Base-by-base conservation (phyloP, 2,888 invertebrate genomes). In the Rhaphigaster nebulosa region DNA sequence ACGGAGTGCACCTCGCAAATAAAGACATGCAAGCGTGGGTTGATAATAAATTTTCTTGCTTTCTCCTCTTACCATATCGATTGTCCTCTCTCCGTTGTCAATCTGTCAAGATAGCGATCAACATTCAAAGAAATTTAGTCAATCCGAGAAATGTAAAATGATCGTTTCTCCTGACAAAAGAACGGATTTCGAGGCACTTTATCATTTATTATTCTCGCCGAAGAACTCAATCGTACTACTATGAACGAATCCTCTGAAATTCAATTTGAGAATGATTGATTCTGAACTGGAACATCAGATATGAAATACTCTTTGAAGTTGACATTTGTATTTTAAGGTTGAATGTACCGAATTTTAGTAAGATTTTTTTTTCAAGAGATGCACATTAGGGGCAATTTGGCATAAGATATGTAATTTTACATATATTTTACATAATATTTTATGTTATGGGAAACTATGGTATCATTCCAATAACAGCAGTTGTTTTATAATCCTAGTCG, bases 21-120 rank as follows among this genome's bases (percentile, higher is more conserved):
- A 38, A 76, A 76, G 70, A 76, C 20, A 76, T 84, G 41, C n/a
- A 8, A 1, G 45, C 84, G 84, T 84, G 84, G 84, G 84, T 50
- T 5, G 45, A 50, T 45, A 18, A 84, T 45, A 84, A 84, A 45
- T 84, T 50, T 84, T 3, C 45, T 13, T n/a, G 84, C 84, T 84
- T 84, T 84, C 84, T 84, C 84, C 84, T 50, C 45, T 84, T 84
- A 84, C 84, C 84, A 84, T 84, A 84, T 45, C 45, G n/a, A 50
- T 50, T 84, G 84, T 84, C 45, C 70, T 38, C 38, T 38, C 5
- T 4, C 70, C 70, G 20, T 70, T 76, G 70, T 38, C 70, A 76
- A 76, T 84, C 45, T 23, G 41, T 45, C 84, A 41, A 50, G 84
- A 45, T 84, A 13, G 15, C n/a, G 26, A 84, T 84, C 84, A 45